These are phyloP conservation scores for zebrafish (Danio rerio) DNA, from an alignment of 2,113 vertebrate species.

Conservation along the genomic window DNA sequence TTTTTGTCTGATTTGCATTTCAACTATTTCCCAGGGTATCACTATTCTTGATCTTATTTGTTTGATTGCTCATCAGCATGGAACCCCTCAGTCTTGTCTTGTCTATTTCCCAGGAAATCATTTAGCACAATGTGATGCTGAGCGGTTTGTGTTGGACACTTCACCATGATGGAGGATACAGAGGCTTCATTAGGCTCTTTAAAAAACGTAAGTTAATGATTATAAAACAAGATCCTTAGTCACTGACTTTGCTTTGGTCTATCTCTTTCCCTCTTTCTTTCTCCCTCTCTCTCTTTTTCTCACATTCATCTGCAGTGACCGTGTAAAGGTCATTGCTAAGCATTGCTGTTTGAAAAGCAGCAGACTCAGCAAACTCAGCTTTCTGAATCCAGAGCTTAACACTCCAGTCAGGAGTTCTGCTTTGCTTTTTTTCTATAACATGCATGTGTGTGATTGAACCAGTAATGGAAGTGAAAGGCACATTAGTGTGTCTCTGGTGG, in stretches of 20 bases:
- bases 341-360: constrained; percentile 31
- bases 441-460: neutral
- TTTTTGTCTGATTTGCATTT: neutral
- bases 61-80: neutral
- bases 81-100: neutral
- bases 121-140: neutral
- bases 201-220: neutral
- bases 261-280: neutral
- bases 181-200: constrained; percentile 27
- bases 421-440: constrained; percentile 2
- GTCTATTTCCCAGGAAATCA: neutral
- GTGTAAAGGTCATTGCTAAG: constrained; percentile 35
- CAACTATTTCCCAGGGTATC: neutral
- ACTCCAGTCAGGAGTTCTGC: constrained; percentile 10
- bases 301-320: constrained; percentile 34
- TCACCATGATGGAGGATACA: constrained; percentile 3
- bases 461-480: neutral
- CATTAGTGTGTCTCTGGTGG: neutral
- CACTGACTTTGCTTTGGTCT: neutral
- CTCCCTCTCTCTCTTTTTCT: neutral
- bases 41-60: neutral
- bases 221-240: neutral
- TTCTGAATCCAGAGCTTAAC: constrained; percentile 9
- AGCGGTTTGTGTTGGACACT: constrained; percentile 32
- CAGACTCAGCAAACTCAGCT: constrained; percentile 19